A percentile compares a stretch with the other conserved stretches of the same genome.
Conservation (phyloP, 2,888 invertebrate species). For the Drosophila tripunctata region DNA sequence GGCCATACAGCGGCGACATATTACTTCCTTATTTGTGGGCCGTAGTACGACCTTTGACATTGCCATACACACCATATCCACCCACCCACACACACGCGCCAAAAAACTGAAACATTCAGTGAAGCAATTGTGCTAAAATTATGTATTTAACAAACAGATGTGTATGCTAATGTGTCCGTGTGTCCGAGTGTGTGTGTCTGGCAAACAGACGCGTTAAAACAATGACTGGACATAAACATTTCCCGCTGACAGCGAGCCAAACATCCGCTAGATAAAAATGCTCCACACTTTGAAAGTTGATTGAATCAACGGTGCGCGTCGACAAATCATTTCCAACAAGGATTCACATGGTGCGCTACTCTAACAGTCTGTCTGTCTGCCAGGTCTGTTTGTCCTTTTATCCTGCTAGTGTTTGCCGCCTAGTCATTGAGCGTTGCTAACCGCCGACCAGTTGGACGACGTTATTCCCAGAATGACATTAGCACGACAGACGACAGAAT, state of each 20-base stretch:
- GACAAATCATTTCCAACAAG: constrained; percentile 14
- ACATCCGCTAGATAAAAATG: constrained; percentile 74
- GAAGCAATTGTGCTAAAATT: constrained; percentile 60
- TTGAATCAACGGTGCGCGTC: constrained; percentile 57
- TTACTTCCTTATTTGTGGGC: constrained; percentile 82
- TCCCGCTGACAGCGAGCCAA: constrained; percentile 76
- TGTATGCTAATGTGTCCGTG: constrained; percentile 11
- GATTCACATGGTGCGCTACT: not conserved
- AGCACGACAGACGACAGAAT: constrained; percentile 8
- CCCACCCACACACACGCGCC: constrained; percentile 20
- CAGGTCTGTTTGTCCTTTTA: not conserved
- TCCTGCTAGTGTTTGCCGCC: constrained; percentile 4
- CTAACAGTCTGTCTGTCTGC: not conserved
- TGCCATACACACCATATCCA: constrained; percentile 18
- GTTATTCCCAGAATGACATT: constrained; percentile 23
- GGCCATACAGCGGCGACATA: constrained; percentile 73
- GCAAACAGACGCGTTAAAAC: constrained; percentile 70
- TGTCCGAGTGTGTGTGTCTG: constrained; percentile 25
- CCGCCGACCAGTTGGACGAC: constrained; percentile 8
- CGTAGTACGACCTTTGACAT: constrained; percentile 59
- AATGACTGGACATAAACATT: constrained; percentile 73
- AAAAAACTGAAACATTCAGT: constrained; percentile 69
- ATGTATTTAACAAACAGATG: constrained; percentile 44
- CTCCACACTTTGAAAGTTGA: constrained; percentile 57
- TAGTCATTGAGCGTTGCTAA: constrained; percentile 42